Percentiles rank a stretch among this genome's conserved stretches.
These are phyloP conservation scores for Acanthisitta chloris DNA, from an alignment of 2,113 vertebrate species.

Conservation along the genomic window DNA sequence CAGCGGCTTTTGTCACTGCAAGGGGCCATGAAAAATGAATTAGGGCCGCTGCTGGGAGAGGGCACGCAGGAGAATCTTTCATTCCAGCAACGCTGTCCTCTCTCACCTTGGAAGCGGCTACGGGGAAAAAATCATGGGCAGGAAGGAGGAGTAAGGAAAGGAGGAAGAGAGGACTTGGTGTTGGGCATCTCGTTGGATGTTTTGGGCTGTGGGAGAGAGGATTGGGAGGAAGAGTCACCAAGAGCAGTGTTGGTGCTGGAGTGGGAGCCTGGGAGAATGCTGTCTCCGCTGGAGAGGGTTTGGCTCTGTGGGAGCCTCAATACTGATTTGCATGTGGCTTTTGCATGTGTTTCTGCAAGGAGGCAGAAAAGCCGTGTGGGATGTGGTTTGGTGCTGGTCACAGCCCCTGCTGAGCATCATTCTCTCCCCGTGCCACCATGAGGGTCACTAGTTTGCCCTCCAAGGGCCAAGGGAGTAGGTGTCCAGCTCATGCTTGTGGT, in stretches of 20 bases:
- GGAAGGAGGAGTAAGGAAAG: background rate
- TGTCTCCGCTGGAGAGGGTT: background rate
- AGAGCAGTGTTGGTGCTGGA: accelerated
- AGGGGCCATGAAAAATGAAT: constrained; percentile 85
- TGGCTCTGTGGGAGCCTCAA: accelerated
- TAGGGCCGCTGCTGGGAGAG: constrained; percentile 78
- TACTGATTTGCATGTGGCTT: background rate
- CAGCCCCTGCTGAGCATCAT: background rate
- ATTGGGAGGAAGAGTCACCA: background rate
- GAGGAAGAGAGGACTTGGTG: background rate
- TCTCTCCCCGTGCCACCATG: background rate
- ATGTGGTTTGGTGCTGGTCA: background rate
- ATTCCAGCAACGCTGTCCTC: constrained; percentile 72
- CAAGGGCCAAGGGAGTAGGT: background rate
- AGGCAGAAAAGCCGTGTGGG: background rate
- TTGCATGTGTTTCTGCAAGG: background rate
- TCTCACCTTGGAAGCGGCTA: constrained; percentile 76
- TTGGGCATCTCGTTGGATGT: background rate
- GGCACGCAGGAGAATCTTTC: constrained; percentile 78
- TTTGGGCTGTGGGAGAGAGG: background rate
- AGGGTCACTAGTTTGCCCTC: background rate
- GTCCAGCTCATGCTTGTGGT: background rate
- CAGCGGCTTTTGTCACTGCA: constrained; percentile 79
- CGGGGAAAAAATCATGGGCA: background rate
- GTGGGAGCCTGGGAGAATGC: background rate